These are phyloP conservation scores for Ectemnius continuus DNA, from an alignment of 2,888 invertebrate species.

Conservation along the genomic window DNA sequence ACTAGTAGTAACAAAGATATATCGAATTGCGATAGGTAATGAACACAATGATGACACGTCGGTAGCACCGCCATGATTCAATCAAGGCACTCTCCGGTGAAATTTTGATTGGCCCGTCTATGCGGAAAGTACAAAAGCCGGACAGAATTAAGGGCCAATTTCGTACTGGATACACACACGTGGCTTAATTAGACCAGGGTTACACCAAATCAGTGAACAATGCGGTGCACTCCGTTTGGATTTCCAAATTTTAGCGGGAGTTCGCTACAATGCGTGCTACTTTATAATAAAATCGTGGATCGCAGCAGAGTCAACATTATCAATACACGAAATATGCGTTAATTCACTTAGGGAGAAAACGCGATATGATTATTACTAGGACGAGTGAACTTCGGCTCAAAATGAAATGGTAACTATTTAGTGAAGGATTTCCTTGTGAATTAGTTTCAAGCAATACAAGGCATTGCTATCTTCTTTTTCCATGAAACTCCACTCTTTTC, in stretches of 20 bases:
- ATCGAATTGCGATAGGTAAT: too few relatives aligned
- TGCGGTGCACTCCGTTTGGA: conserved; percentile 34
- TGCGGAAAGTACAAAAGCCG: conserved; percentile 7
- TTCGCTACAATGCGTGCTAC: background rate
- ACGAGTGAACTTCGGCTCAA: too few relatives aligned
- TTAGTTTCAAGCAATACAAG: too few relatives aligned
- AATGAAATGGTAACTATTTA: too few relatives aligned
- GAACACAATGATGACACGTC: conserved; percentile 12
- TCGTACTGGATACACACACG: conserved; percentile 32
- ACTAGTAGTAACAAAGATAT: too few relatives aligned
- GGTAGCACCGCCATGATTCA: conserved; percentile 16
- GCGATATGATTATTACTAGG: too few relatives aligned
- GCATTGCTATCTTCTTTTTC: too few relatives aligned
- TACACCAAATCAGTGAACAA: conserved; percentile 44
- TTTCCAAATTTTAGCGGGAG: conserved; percentile 24
- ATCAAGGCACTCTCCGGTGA: conserved; percentile 30
- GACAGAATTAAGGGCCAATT: conserved; percentile 39
- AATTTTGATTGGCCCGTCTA: conserved; percentile 33
- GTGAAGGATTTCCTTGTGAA: too few relatives aligned
- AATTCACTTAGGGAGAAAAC: background rate
- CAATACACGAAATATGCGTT: too few relatives aligned
- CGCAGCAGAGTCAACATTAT: too few relatives aligned
- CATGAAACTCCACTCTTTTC: too few relatives aligned
- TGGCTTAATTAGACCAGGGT: conserved; percentile 38
- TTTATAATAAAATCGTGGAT: too few relatives aligned